Evolutionary conservation across 2,113 vertebrate genomes (phyloP).

Genomic region (Scytalopus superciliaris): DNA sequence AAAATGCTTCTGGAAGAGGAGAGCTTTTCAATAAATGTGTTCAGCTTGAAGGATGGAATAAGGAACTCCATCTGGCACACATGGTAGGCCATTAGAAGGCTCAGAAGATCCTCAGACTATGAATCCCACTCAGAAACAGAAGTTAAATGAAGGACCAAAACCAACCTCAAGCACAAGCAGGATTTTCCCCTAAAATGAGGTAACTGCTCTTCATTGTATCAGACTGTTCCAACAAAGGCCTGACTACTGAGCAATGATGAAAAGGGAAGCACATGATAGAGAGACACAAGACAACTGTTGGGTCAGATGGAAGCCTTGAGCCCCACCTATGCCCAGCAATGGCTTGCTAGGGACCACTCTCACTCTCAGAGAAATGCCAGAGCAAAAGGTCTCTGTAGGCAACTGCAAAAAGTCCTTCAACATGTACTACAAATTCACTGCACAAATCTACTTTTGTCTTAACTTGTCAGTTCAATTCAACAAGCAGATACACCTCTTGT

Average conservation of each 20-base stretch:
- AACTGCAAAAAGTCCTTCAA: background rate
- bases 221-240: background rate
- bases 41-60: background rate
- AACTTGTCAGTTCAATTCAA: background rate
- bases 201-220: background rate
- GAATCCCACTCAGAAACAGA: background rate
- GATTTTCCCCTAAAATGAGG: background rate
- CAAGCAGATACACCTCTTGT: background rate
- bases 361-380: rapidly evolving
- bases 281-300: background rate
- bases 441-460: background rate
- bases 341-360: background rate
- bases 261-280: background rate
- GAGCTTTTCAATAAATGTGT: background rate
- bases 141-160: background rate
- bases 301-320: background rate
- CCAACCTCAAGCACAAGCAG: background rate
- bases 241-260: background rate
- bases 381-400: background rate
- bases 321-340: rapidly evolving
- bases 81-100: background rate
- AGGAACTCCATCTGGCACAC: background rate
- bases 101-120: background rate
- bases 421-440: background rate
- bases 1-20: background rate